Evolutionary conservation across 1,140 invertebrate species (phyloP), one percentile per base, ranked within the genome.

Genomic region (Drosophila lini): DNA sequence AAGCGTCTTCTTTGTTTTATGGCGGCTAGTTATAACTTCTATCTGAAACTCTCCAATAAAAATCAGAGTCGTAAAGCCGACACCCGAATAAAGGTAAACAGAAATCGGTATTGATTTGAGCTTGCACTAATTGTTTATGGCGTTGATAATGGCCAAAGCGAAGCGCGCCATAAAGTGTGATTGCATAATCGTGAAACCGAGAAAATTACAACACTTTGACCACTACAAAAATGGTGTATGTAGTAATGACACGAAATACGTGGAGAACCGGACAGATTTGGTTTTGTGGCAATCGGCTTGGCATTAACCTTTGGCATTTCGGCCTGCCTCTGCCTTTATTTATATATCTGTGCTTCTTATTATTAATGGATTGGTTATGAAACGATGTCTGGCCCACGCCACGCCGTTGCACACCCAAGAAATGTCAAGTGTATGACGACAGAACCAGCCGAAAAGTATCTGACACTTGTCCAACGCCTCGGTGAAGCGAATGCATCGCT

Each of bases 301-400:
- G 78, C 82, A 81, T 79, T 85, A 81, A 86, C 82, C 81, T 81
- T 81, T 85, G 81, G 69, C 82, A 85, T 85, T 85, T 77, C 69
- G 42, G 36, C 50, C 45, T 36, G 61, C 45, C 52, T 55, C 36
- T 38, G 52, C 13, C 34, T 34, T 34, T 63, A 64, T 40, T 55
- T 69, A 53, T 38, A 22, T 60, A 55, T 41, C 60, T 53, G n/a
- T 60, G 44, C 36, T 64, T 65, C 13, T 52, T 60, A 32, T 32
- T 59, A 52, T 67, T 38, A 34, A 67, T 62, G 69, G 70, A 85
- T 68, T 73, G 73, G 69, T 86, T 85, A 81, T 86, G 78, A 82
- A 78, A 86, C 78, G 58, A 36, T 77, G 40, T 48, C 59, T 42
- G 41, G 50, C 79, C 81, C 81, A 84, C 81, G 81, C 81, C 67